A percentile compares a stretch with the other conserved stretches of the same genome.
phyloP scores from a whole-genome alignment of 2,113 vertebrate genomes.

The Crotophaga sulcirostris region DNA sequence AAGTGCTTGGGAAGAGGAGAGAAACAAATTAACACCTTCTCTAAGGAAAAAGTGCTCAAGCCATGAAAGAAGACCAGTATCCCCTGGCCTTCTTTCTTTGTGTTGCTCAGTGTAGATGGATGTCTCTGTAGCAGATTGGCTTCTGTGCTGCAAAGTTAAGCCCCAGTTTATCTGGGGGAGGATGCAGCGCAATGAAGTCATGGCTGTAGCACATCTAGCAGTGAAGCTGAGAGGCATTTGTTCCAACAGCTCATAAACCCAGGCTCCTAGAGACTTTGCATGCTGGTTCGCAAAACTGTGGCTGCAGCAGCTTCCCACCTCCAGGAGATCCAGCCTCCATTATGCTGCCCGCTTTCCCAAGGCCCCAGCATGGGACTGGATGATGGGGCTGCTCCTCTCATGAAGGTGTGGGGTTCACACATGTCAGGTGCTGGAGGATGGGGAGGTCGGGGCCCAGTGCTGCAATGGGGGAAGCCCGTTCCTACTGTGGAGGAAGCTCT shows the following conservation, averaged over 20 bases:
- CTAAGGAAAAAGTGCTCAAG: not conserved
- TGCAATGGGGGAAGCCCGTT: not conserved
- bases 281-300: not conserved
- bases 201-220: not conserved
- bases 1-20: not conserved
- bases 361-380: accelerated
- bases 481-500: accelerated
- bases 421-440: accelerated
- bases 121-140: not conserved
- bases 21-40: not conserved
- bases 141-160: not conserved
- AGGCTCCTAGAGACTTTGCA: not conserved
- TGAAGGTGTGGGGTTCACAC: not conserved
- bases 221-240: not conserved
- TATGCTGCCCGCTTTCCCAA: not conserved
- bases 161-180: not conserved
- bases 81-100: not conserved
- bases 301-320: not conserved
- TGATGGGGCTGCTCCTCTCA: not conserved
- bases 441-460: not conserved
- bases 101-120: not conserved
- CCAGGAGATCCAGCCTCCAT: not conserved
- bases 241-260: not conserved
- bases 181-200: not conserved
- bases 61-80: not conserved